Evolutionary conservation across 1,140 invertebrate genomes (phyloP), one percentile per base, ranked within the genome.

Genomic region (Cheumatopsyche charites): DNA sequence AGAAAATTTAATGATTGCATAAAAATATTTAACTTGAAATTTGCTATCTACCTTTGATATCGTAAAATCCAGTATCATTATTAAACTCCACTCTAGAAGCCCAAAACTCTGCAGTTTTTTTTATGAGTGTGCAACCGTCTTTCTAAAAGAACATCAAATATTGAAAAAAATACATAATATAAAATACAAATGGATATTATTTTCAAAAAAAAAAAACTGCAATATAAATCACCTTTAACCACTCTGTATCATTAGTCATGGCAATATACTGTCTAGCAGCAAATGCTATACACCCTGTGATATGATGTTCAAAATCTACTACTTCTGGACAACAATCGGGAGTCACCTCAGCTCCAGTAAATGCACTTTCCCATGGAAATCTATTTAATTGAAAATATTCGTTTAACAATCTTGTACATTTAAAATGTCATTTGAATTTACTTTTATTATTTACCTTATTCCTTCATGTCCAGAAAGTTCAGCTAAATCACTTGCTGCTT

Each of bases 301-400:
- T 82, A 75, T 88, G 87, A 26, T 85, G 85, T 77, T 87, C 82
- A 71, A 83, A 85, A 41, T 83, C 77, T 0, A 84, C 84, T 1
- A 87, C 80, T 45, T 86, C 84, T 0, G 85, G 85, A 61, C 86
- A 88, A 63, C 86, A 86, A 1, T 84, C 84, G 76, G 86, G 85
- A 0, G 84, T 87, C 17, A 86, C 85, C 74, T 88, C 87, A 0
- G 77, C 76, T 0, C 87, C 87, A 0, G 86, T 88, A 73, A 81
- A 87, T 12, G 85, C 87, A 70, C 86, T 87, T 77, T 88, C 86
- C 87, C 86, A 88, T 6, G 87, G 87, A 70, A 78, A 85, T 62
- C 83, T 84, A 70, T 47, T 47, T 47, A 47, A 42, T 12, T 47
- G 13, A 4, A n/a, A 7, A 58, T 25, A 58, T 25, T 58, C 55